phyloP scores from a whole-genome alignment of 1,140 invertebrate species.

The Drosophila dunni region DNA sequence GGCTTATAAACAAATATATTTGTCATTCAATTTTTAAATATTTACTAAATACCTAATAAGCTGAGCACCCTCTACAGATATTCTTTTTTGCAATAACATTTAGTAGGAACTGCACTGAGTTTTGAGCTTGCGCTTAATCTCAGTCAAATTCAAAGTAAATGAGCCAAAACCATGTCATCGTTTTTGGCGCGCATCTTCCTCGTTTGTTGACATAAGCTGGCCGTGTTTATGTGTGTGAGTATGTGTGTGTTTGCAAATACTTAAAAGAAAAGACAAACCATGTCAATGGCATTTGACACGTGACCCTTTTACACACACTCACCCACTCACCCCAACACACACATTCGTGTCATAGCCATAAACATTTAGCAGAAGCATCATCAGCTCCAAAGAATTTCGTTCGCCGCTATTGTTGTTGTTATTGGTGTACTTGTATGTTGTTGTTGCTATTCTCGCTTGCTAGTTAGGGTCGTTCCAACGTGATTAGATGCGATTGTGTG shows the following conservation, averaged over 20 bases:
- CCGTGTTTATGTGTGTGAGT: conserved; percentile 36
- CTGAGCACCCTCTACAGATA: neutral
- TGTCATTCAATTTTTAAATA: neutral
- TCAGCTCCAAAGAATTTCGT: conserved; percentile 27
- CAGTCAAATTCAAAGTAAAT: conserved; percentile 48
- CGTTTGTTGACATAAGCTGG: conserved; percentile 39
- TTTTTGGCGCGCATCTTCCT: conserved; percentile 44
- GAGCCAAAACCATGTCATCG: conserved; percentile 76
- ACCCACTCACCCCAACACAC: conserved; percentile 22
- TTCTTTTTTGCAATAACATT: conserved; percentile 11
- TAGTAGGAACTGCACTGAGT: conserved; percentile 62
- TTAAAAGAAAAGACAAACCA: conserved; percentile 77
- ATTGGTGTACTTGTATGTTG: conserved; percentile 2
- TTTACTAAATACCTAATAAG: neutral
- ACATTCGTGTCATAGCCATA: conserved; percentile 69
- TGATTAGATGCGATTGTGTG: conserved; percentile 82
- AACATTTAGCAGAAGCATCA: conserved; percentile 71
- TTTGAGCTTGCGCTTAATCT: conserved; percentile 9
- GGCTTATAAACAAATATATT: no score
- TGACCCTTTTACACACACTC: conserved; percentile 72
- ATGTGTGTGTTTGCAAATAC: conserved; percentile 67
- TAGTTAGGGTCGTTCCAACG: conserved; percentile 67
- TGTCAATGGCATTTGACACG: conserved; percentile 83
- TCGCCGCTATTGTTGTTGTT: conserved; percentile 16
- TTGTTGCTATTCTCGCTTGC: conserved; percentile 28